A percentile compares a stretch with the other conserved stretches of the same genome.
These are phyloP conservation scores for Drosophila eohydei DNA, from an alignment of 2,888 invertebrate species.

Conservation along the genomic window DNA sequence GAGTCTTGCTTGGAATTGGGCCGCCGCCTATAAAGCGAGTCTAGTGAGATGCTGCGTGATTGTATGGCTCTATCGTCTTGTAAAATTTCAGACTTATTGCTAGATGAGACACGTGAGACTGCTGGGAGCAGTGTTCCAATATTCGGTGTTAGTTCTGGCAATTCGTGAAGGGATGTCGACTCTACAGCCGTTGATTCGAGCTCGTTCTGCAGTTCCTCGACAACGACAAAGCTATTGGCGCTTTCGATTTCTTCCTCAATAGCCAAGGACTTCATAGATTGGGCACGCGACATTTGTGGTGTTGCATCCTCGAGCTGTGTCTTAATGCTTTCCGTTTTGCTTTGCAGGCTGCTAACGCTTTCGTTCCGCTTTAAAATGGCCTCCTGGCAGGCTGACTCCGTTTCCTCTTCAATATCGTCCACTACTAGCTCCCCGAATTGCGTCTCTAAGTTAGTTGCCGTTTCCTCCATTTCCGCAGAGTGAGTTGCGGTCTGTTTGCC, in stretches of 20 bases:
- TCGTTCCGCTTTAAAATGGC: conserved; percentile 60
- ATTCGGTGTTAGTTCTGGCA: conserved; percentile 3
- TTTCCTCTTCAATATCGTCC: conserved; percentile 61
- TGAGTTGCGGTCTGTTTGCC: conserved; percentile 3
- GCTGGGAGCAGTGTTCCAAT: conserved; percentile 8
- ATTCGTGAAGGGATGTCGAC: neutral
- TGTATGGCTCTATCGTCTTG: conserved; percentile 36
- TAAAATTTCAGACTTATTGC: conserved; percentile 15
- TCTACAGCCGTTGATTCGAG: conserved; percentile 31
- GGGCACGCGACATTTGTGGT: conserved; percentile 74
- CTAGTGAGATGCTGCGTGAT: conserved; percentile 69
- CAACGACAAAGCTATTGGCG: conserved; percentile 70
- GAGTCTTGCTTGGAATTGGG: conserved; percentile 62
- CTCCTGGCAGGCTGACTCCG: conserved; percentile 25
- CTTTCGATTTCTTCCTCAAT: conserved; percentile 84
- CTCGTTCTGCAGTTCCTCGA: conserved; percentile 58
- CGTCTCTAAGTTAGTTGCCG: conserved; percentile 36
- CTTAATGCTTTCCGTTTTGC: conserved; percentile 79
- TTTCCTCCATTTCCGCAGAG: conserved; percentile 11
- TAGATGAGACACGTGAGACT: conserved; percentile 8
- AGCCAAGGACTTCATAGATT: conserved; percentile 85
- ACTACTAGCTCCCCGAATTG: conserved; percentile 59
- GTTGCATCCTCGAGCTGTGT: conserved; percentile 74
- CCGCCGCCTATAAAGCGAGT: conserved; percentile 76
- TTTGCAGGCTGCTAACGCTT: conserved; percentile 74